Evolutionary conservation across 2,888 invertebrate genomes (phyloP).

Genomic region (Dichetophora obliterata): DNA sequence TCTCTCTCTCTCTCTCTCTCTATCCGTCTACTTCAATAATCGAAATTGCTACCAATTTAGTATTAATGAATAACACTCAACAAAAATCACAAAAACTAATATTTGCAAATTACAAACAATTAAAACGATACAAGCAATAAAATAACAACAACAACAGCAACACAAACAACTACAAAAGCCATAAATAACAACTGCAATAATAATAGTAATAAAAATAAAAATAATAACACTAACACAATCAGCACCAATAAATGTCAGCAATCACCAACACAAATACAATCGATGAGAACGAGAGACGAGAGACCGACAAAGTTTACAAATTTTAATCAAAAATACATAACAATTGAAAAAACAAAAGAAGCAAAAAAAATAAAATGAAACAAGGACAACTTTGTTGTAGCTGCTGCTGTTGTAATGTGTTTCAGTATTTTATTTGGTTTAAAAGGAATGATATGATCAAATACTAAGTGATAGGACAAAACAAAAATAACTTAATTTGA

Average conservation of each 20-base stretch:
- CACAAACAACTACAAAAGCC: background rate
- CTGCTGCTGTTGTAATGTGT: too few species aligned
- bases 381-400: background rate
- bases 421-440: too few species aligned
- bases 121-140: conserved; percentile 5
- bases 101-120: conserved; percentile 21
- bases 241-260: background rate
- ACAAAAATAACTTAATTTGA: too few species aligned
- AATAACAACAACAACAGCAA: background rate
- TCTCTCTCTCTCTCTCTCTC: background rate
- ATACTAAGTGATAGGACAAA: too few species aligned
- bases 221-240: background rate
- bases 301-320: background rate
- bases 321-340: conserved; percentile 5
- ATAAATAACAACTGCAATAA: conserved; percentile 21
- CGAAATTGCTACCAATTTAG: background rate
- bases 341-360: background rate
- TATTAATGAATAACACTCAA: conserved; percentile 17
- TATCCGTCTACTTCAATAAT: background rate
- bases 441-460: too few species aligned
- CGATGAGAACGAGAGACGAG: background rate
- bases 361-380: background rate
- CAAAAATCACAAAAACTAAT: conserved; percentile 3
- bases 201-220: background rate
- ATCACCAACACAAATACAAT: conserved; percentile 12